phyloP scores from a whole-genome alignment of 2,797 vertebrate species.

The Spinus pinus region DNA sequence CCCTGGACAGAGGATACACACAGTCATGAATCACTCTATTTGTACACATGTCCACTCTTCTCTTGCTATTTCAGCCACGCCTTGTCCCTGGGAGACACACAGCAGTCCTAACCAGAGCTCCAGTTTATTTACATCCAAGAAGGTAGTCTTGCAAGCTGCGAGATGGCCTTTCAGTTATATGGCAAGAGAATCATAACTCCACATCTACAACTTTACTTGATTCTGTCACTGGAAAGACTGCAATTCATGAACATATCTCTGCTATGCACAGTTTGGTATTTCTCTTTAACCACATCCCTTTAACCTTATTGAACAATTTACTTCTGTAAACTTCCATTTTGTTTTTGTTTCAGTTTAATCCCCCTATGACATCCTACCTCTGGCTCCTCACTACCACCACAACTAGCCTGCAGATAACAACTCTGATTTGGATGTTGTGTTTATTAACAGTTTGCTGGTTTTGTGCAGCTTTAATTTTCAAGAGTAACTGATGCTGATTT shows the following conservation, averaged over 20 bases:
- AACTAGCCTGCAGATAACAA: neutral
- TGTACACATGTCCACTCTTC: neutral
- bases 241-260: neutral
- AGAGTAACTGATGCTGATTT: neutral
- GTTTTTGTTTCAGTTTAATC: neutral
- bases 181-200: neutral
- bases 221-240: neutral
- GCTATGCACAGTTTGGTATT: neutral
- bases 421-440: neutral
- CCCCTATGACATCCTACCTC: neutral
- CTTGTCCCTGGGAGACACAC: neutral
- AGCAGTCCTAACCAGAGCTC: neutral
- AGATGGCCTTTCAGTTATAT: neutral
- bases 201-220: neutral
- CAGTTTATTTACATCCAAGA: neutral
- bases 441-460: neutral
- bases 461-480: neutral
- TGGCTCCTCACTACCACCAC: neutral
- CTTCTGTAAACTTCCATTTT: conserved; percentile 23
- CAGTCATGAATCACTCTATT: neutral
- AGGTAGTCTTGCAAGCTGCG: neutral
- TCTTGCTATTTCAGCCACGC: neutral
- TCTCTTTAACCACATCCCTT: conserved; percentile 14
- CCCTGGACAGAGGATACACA: neutral
- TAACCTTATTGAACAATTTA: neutral